Evolutionary conservation across 2,888 invertebrate species (phyloP).

Genomic region (Harmothoe impar): DNA sequence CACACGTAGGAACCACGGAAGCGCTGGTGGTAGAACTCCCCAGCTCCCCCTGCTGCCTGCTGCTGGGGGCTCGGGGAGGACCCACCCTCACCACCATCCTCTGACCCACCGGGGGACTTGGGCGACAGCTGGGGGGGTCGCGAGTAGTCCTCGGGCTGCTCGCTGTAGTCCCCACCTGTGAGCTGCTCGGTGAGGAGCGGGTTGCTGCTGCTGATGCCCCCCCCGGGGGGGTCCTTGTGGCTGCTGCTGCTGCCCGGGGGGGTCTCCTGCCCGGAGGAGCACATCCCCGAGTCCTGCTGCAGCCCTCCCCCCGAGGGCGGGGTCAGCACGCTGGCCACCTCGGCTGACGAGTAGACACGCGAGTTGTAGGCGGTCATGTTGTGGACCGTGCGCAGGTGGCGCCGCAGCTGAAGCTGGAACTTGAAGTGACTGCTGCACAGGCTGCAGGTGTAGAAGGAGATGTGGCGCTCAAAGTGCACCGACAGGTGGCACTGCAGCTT

Average conservation of each 20-base stretch:
- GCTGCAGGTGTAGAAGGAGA: slow-evolving; percentile 78
- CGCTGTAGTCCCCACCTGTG: not conserved
- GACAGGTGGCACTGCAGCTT: slow-evolving; percentile 81
- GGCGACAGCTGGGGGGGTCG: slow-evolving; percentile 1
- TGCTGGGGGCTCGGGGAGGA: not conserved
- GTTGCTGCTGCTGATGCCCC: not conserved
- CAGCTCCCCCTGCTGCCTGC: not conserved
- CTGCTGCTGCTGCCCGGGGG: not conserved
- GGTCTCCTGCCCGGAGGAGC: slow-evolving; percentile 41
- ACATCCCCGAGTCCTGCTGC: slow-evolving; percentile 29
- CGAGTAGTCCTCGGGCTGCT: slow-evolving; percentile 26
- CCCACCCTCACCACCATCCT: not conserved
- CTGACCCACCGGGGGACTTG: not conserved
- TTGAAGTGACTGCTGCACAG: slow-evolving; percentile 79
- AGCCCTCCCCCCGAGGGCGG: not conserved
- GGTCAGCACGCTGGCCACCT: slow-evolving; percentile 10
- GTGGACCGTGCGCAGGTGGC: slow-evolving; percentile 73
- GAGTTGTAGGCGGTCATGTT: slow-evolving; percentile 58
- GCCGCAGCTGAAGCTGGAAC: slow-evolving; percentile 77
- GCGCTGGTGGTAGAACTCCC: slow-evolving; percentile 53
- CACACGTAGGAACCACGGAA: slow-evolving; percentile 72
- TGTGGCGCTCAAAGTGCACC: slow-evolving; percentile 78
- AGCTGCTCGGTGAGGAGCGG: slow-evolving; percentile 50
- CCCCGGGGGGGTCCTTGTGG: not conserved
- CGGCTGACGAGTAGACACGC: slow-evolving; percentile 11